phyloP scores from a whole-genome alignment of 2,113 vertebrate species.

The Halichoerus grypus region DNA sequence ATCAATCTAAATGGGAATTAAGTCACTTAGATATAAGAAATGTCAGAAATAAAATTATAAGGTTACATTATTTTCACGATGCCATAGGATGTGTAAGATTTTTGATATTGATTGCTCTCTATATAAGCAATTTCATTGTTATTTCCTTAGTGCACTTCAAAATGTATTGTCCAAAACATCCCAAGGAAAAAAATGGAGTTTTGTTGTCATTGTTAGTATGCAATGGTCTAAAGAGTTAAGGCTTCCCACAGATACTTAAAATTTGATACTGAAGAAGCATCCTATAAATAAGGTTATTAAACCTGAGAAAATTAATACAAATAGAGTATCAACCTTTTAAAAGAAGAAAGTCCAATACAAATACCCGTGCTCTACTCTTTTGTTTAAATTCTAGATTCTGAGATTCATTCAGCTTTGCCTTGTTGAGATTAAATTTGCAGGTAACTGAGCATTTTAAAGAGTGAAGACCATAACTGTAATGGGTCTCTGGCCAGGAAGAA shows the following conservation, averaged over 20 bases:
- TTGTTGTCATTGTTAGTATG: constrained; percentile 22
- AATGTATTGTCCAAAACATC: constrained; percentile 37
- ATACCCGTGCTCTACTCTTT: neutral
- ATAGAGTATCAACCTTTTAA: neutral
- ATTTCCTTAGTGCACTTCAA: constrained; percentile 65
- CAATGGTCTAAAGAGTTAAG: constrained; percentile 22
- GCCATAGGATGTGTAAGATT: neutral
- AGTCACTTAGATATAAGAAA: constrained; percentile 16
- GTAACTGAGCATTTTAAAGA: constrained; percentile 45
- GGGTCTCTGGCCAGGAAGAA: neutral
- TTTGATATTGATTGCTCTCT: constrained; percentile 59
- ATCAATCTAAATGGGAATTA: neutral
- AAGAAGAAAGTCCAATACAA: neutral
- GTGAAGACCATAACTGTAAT: neutral
- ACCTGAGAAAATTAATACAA: constrained; percentile 38
- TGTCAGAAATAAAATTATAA: neutral
- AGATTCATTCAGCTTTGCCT: neutral
- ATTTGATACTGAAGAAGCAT: constrained; percentile 66
- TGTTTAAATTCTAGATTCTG: neutral
- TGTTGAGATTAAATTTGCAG: neutral
- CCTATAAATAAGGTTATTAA: constrained; percentile 58
- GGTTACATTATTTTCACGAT: neutral
- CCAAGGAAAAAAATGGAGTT: neutral
- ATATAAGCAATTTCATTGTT: constrained; percentile 31
- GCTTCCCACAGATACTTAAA: constrained; percentile 33